A percentile compares a stretch with the other conserved stretches of the same genome.
Evolutionary conservation across 1,140 invertebrate genomes (phyloP).

Genomic region (Homarus americanus): DNA sequence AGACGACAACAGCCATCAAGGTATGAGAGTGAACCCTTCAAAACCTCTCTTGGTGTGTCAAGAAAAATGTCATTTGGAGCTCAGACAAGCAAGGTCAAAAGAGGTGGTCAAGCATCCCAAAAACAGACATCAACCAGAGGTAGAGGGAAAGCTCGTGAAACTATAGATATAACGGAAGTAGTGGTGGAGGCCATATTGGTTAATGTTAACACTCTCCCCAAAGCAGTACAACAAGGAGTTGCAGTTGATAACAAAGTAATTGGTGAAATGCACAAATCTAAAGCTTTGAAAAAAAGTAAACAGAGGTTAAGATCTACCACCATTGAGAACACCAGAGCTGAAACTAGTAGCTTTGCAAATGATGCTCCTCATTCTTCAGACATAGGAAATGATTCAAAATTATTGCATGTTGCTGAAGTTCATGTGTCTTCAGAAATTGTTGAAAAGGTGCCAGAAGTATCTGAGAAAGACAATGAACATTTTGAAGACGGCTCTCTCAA

Average conservation of each 20-base stretch:
- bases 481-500: neutral
- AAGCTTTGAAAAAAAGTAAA: neutral
- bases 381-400: neutral
- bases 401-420: neutral
- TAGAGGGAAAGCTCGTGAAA: neutral
- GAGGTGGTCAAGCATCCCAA: neutral
- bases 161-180: constrained; percentile 20
- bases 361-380: neutral
- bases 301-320: neutral
- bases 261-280: neutral
- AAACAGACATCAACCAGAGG: neutral
- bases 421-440: neutral
- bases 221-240: neutral
- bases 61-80: neutral
- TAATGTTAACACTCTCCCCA: neutral
- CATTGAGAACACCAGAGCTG: neutral
- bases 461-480: neutral
- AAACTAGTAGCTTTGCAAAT: neutral
- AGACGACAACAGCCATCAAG: neutral
- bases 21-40: neutral
- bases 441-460: neutral
- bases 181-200: constrained; percentile 10
- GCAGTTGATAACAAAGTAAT: neutral
- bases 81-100: neutral
- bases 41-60: neutral